A percentile compares a stretch with the other conserved stretches of the same genome.
Conservation (phyloP, 2,797 vertebrate genomes). For the Cyprinodon diabolis region DNA sequence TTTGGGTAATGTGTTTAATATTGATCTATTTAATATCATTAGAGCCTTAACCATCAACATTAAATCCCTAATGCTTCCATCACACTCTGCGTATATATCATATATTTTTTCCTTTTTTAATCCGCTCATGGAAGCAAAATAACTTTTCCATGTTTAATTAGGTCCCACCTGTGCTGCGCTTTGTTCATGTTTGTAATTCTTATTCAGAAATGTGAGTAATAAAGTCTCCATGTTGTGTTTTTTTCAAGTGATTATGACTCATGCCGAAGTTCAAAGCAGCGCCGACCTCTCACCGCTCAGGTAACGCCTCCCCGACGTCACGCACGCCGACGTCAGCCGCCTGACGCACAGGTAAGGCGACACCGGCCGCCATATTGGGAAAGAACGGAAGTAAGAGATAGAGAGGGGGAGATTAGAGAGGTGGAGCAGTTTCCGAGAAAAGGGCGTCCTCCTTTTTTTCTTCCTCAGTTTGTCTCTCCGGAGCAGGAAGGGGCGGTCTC, state of each 20-base stretch:
- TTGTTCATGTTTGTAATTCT: neutral
- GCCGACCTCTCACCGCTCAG: neutral
- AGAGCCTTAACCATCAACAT: too few species aligned
- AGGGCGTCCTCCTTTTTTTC: conserved; percentile 48
- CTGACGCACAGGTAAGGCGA: conserved; percentile 80
- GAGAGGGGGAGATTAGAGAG: conserved; percentile 22
- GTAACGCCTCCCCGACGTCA: conserved; percentile 52
- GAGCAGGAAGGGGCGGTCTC: conserved; percentile 68
- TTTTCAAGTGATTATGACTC: neutral
- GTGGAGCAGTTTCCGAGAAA: conserved; percentile 56
- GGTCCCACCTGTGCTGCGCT: too few species aligned
- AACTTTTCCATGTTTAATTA: too few species aligned
- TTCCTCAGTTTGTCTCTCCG: conserved; percentile 32
- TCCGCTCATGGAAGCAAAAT: too few species aligned
- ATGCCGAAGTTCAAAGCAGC: neutral
- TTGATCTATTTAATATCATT: too few species aligned
- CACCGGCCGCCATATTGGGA: conserved; percentile 75
- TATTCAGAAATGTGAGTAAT: neutral
- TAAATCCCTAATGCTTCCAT: too few species aligned
- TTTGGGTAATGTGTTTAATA: too few species aligned
- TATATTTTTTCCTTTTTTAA: too few species aligned
- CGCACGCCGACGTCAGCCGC: conserved; percentile 54
- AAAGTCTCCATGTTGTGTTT: neutral
- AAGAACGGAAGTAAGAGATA: conserved; percentile 72
- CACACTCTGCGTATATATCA: too few species aligned